Evolutionary conservation across 2,113 vertebrate genomes (phyloP), one percentile per base, ranked within the genome.

Genomic region (Anolis carolinensis): DNA sequence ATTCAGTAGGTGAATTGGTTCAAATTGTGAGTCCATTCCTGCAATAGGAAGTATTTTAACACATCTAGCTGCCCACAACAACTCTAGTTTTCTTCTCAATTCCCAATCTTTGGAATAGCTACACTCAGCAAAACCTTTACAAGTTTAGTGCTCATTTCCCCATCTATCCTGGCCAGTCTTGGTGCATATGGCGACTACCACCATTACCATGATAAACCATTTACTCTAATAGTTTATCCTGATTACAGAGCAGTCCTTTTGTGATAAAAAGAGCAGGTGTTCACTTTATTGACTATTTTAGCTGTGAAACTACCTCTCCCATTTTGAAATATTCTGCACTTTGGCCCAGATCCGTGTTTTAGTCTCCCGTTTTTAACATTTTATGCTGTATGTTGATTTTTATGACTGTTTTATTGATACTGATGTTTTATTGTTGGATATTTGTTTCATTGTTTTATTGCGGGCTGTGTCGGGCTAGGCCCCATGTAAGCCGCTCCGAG

Each of bases 1-100:
- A 86, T 83, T 81, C 77, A 70, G n/a, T 52, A 86, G 70, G 82
- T 87, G 85, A 76, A 90, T 21, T 71, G 87, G 48, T 83, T 36
- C 16, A 34, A 34, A 39, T n/a, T 82, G 82, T 72, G 2, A 62
- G 80, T 82, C 30, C 10, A 23, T 16, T 48, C 62, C 80, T 87
- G 62, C 73, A 55, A 82, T 79, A 86, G 81, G 75, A 20, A 30
- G 14, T 73, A 55, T 55, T 36, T 85, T 89, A 89, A 55, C 52
- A 70, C 9, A 79, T 34, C 9, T 36, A 36, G 21, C 21, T 79
- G 36, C 55, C 23, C 18, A 39, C 9, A 39, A 4, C 63, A 34
- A 79, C 23, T 10, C 62, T 80, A 44, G 23, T 34, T 10, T 5
- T 79, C 34, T 79, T 25, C 32, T 65, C 25, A 13, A 67, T 14